Base-by-base conservation (phyloP, 1,140 invertebrate species). In the Listronotus oregonensis region DNA sequence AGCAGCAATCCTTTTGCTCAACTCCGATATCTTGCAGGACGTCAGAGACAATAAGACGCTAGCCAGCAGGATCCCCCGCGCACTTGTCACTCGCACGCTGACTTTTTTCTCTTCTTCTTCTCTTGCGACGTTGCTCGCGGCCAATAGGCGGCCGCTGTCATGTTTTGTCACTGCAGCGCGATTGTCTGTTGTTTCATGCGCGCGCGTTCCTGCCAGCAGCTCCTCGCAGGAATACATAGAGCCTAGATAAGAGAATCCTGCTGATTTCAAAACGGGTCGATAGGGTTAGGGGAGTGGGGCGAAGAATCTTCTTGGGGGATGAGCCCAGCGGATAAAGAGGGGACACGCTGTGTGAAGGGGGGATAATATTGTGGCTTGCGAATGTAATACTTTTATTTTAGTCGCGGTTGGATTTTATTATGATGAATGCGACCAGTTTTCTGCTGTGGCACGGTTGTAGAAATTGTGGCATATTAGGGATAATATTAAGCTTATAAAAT, bases 101-200 rank as follows among this genome's bases (percentile, higher is more conserved):
- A 49, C 51, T 56, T 55, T 62, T 61, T 64, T 70, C 59, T 67
- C 66, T 63, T 65, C 56, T 66, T 66, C 64, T 58, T 58, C 68
- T 72, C 66, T 61, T 66, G 31, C 52, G 50, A 58, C 56, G 54
- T 52, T 49, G 43, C 59, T 55, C 71, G 74, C 75, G 75, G 74
- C 75, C 75, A 75, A 72, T 69, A 65, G 42, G 57, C 71, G 63
- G 68, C 55, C 71, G 74, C 71, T 77, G 74, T 77, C 75, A 77
- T 77, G 75, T 77, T 77, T 76, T 77, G 73, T 77, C 75, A 77
- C 71, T 76, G 72, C 72, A 68, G 57, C 69, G 71, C 68, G 70
- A 74, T 73, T 73, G 73, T 73, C 69, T 65, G 74, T 71, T 66
- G 64, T 66, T 66, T 66, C 56, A 39, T 57, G 64, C 49, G 64